Evolutionary conservation across 1,140 invertebrate genomes (phyloP), one percentile per base, ranked within the genome.

Genomic region (Calephelis virginiensis): DNA sequence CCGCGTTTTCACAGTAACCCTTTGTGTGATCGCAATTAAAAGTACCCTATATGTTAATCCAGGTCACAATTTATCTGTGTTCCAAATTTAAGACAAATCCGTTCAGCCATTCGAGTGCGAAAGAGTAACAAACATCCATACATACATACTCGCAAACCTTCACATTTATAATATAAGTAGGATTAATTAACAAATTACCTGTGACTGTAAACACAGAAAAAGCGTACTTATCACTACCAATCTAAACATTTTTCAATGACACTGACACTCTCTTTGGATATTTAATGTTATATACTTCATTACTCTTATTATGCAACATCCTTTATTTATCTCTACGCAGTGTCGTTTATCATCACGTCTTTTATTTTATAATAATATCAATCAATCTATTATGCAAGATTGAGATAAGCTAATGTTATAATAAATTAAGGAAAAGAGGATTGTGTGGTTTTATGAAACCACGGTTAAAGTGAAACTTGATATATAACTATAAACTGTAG

Each of bases 231-330:
- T 59, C 56, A 37, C 38, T n/a, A 59, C 38, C 37, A 59, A 37
- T 59, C 56, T 12, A 40, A 59, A 59, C 56, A 59, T 59, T 38
- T 17, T 59, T 59, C 28, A 59, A 38, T 59, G n/a, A 40, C 8
- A 40, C 56, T 59, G 38, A 38, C 56, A 38, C 56, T 38, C n/a
- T 59, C 37, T 59, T 59, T 12, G 37, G 53, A 56, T 38, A 12
- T 28, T 43, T 8, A 56, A 56, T 56, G 37, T 28, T 56, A 7
- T 37, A 28, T 17, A 56, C 37, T 56, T 56, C 28, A 56, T 56
- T 56, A 28, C 53, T 17, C 12, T 7, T 37, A 56, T 56, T 56
- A 37, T 56, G 53, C 53, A 56, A 56, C 6, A 6, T 17, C 11
- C 11, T 56, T 37, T 7, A 37, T 37, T 56, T 56, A 56, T 56